A percentile compares a stretch with the other conserved stretches of the same genome.
Evolutionary conservation across 2,888 invertebrate genomes (phyloP).

Genomic region (Eremobia ochroleuca): DNA sequence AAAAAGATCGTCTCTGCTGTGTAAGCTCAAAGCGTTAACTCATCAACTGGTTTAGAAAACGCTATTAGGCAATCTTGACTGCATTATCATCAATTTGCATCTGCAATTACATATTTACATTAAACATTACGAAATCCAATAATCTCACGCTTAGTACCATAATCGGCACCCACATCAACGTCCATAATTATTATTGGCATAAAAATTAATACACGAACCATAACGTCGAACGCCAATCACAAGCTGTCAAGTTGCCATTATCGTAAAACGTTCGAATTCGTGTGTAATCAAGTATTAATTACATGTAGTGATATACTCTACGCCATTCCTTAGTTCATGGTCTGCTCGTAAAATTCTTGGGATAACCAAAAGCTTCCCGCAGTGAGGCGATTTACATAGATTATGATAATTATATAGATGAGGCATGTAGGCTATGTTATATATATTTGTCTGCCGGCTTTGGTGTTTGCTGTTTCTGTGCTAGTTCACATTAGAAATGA

Average conservation of each 20-base stretch:
- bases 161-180: slow-evolving; percentile 16
- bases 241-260: slow-evolving; percentile 32
- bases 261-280: slow-evolving; percentile 53
- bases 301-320: slow-evolving; percentile 36
- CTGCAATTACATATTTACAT: slow-evolving; percentile 15
- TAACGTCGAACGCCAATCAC: slow-evolving; percentile 29
- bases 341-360: slow-evolving; percentile 51
- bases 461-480: too few relatives aligned
- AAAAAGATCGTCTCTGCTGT: too few relatives aligned
- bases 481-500: not conserved
- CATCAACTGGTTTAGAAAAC: slow-evolving; percentile 1
- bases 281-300: slow-evolving; percentile 56
- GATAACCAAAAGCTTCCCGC: slow-evolving; percentile 37
- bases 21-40: not conserved
- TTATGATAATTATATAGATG: slow-evolving; percentile 24
- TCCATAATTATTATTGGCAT: slow-evolving; percentile 43
- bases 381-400: slow-evolving; percentile 28
- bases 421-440: not conserved
- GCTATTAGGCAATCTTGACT: not conserved
- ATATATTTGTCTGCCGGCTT: not conserved
- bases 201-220: slow-evolving; percentile 41
- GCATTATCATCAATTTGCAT: slow-evolving; percentile 39
- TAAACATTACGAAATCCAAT: slow-evolving; percentile 12
- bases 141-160: slow-evolving; percentile 21
- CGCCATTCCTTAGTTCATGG: slow-evolving; percentile 25